Percentiles rank a stretch among this genome's conserved stretches.
Evolutionary conservation across 2,113 vertebrate species (phyloP).

Genomic region (Chlorodrepanis virens): DNA sequence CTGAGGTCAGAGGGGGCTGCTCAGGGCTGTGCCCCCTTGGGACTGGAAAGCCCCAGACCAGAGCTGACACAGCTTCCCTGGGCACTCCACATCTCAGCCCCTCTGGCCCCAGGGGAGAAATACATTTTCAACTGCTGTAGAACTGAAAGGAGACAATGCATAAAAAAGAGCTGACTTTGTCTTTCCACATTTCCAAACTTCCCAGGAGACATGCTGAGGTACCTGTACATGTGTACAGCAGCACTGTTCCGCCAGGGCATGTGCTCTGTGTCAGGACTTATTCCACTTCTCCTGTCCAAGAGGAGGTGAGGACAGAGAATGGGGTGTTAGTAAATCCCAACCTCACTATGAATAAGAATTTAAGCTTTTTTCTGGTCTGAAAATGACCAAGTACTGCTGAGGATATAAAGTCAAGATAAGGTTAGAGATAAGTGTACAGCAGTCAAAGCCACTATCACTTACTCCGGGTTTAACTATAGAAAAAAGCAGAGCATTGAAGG

Average conservation of each 20-base stretch:
- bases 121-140: background rate
- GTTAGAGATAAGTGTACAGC: background rate
- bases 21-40: background rate
- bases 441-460: background rate
- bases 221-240: background rate
- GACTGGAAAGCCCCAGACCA: background rate
- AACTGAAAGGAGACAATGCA: background rate
- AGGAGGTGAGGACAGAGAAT: background rate
- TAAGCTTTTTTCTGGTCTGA: background rate
- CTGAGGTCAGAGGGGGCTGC: background rate
- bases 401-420: background rate
- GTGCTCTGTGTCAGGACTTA: background rate
- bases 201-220: background rate
- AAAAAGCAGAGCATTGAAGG: background rate
- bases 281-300: background rate
- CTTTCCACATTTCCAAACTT: background rate
- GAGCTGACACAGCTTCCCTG: background rate
- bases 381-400: background rate
- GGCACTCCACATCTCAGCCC: fast-evolving
- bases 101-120: fast-evolving
- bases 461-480: background rate
- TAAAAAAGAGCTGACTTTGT: background rate
- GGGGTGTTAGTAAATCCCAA: background rate
- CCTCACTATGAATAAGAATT: background rate
- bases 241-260: background rate